Base-by-base conservation (phyloP, 2,797 vertebrate genomes). In the Kryptopterus vitreolus region DNA sequence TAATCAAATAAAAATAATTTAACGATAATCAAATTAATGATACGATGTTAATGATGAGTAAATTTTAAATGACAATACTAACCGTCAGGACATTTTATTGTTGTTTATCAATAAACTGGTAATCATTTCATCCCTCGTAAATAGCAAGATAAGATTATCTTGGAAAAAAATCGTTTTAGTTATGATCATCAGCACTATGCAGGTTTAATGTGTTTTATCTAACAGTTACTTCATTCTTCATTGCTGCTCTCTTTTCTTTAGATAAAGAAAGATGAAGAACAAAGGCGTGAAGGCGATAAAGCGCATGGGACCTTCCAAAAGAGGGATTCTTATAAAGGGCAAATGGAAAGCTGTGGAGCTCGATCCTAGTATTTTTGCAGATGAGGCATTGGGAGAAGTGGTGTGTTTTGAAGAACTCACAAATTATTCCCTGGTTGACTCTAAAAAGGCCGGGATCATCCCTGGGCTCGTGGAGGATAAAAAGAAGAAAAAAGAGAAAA, bases 361-460 rank as follows among this genome's bases (percentile, higher is more conserved):
- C 0, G 97, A 99, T 81, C 95, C 96, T 1, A 92, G 87, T 75
- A 16, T 98, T 0, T 96, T 98, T 81, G 92, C 93, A 2, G 94
- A 96, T 26, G 95, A 96, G 69, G 94, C 95, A 16, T 87, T 98
- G 86, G 92, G 89, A 52, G 94, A 95, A 16, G 83, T 99, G 26
- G 93, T 99, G 1, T 99, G 97, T 78, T 95, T 99, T 85, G 98
- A 99, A 85, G 97, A 99, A 61, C 94, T 99, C 78, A 95, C 93
- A 0, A 92, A 95, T 46, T 99, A 99, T 82, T 89, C 88, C 1
- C 79, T 98, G 79, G 86, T 98, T 15, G 93, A 93, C 84, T 85
- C 94, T 1, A 87, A 91, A 4, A 92, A 94, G 82, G 74, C 82
- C 18, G 83, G 68, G 16, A 48, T 78, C 0, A 76, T 48, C 53